A percentile compares a stretch with the other conserved stretches of the same genome.
phyloP scores from a whole-genome alignment of 2,113 vertebrate species.

The Muntiacus muntjak region DNA sequence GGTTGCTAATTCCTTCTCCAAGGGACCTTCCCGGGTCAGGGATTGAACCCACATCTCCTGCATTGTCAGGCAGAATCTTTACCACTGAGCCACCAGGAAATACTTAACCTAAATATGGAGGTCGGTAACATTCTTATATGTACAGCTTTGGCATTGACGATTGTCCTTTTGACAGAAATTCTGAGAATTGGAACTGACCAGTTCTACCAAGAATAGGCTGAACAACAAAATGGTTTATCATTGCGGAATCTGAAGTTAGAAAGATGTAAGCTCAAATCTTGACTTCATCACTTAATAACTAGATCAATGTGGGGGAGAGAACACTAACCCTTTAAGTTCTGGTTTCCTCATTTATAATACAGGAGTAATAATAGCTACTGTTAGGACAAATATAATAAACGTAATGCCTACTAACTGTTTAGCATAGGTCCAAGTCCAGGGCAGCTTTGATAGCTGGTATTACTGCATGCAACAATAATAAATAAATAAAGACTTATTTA shows the following conservation, averaged over 20 bases:
- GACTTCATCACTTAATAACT: neutral
- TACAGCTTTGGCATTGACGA: neutral
- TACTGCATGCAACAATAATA: neutral
- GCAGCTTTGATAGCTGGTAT: neutral
- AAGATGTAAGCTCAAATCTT: neutral
- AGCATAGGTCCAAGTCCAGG: neutral
- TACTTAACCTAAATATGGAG: neutral
- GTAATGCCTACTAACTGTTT: neutral
- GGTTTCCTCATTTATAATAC: neutral
- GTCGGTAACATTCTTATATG: neutral
- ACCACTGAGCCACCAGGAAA: neutral
- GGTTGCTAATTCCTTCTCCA: neutral
- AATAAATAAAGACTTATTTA: neutral
- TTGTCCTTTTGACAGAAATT: neutral
- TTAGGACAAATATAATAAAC: neutral
- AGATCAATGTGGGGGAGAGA: neutral
- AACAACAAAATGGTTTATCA: neutral
- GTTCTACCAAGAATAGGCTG: neutral
- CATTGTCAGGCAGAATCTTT: neutral
- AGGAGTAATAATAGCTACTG: neutral
- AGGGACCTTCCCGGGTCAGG: neutral
- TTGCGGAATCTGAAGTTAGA: neutral
- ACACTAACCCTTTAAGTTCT: neutral
- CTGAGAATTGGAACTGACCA: neutral
- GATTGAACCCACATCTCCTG: fast-evolving